Conservation (phyloP, 1,140 invertebrate species). For the Aleiodes sp. region DNA sequence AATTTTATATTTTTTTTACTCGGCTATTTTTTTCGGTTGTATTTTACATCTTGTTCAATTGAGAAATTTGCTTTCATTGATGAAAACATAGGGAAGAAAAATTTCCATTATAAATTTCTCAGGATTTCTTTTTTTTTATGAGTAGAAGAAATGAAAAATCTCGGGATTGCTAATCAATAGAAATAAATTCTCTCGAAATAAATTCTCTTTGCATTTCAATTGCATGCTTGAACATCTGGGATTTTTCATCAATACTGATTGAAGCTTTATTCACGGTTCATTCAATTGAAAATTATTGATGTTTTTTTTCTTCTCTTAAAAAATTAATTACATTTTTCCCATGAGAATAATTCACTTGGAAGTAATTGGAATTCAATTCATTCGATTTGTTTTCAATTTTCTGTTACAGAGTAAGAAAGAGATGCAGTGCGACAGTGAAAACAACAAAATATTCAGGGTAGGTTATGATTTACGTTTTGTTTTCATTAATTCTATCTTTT, state of each 20-base stretch:
- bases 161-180: not conserved
- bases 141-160: too few species aligned
- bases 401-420: too few species aligned
- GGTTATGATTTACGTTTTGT: too few species aligned
- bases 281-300: not conserved
- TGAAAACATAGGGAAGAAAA: too few species aligned
- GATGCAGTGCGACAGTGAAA: too few species aligned
- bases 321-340: constrained; percentile 2
- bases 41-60: too few species aligned
- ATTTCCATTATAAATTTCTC: too few species aligned
- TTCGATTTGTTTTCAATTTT: not conserved
- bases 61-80: too few species aligned
- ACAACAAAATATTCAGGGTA: too few species aligned
- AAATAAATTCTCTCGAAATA: not conserved
- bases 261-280: not conserved
- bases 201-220: not conserved
- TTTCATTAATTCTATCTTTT: too few species aligned
- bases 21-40: too few species aligned
- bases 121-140: too few species aligned
- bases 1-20: not conserved
- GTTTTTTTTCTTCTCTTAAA: not conserved
- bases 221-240: not conserved
- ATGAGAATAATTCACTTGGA: not conserved
- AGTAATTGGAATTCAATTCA: not conserved
- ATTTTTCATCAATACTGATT: not conserved